Conservation (phyloP, 2,797 vertebrate species). For the Etheostoma perlongum region DNA sequence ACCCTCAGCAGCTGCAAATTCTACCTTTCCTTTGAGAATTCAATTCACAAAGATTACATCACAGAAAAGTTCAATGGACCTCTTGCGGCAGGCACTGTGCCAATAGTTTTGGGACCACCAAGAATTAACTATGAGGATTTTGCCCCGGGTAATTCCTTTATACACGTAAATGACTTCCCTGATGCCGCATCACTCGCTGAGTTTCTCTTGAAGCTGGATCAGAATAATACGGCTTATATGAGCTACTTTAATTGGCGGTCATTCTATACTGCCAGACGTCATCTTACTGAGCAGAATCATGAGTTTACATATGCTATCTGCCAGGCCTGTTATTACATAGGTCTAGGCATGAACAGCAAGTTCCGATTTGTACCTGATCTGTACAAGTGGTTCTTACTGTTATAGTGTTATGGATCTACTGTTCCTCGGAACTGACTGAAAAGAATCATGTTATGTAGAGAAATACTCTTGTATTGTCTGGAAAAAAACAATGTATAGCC, state of each 20-base stretch:
- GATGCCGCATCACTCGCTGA: slow-evolving; percentile 86
- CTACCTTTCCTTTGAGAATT: slow-evolving; percentile 93
- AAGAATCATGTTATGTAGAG: background rate
- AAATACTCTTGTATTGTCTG: background rate
- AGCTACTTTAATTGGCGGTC: slow-evolving; percentile 90
- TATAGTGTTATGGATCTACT: background rate
- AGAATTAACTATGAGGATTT: slow-evolving; percentile 92
- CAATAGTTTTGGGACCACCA: slow-evolving; percentile 88
- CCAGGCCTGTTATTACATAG: slow-evolving; percentile 87
- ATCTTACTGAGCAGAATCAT: slow-evolving; percentile 77
- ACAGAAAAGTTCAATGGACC: slow-evolving; percentile 91
- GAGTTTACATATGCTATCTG: slow-evolving; percentile 85
- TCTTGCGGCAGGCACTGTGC: slow-evolving; percentile 87
- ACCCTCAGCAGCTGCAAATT: slow-evolving; percentile 92
- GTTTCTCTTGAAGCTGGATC: slow-evolving; percentile 86
- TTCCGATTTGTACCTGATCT: slow-evolving; percentile 88
- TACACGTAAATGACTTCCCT: slow-evolving; percentile 91
- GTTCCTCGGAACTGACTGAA: background rate
- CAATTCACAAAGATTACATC: slow-evolving; percentile 91
- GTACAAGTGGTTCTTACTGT: slow-evolving; percentile 87
- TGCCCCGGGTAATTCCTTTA: slow-evolving; percentile 88
- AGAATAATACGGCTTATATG: slow-evolving; percentile 86
- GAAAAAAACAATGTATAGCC: background rate
- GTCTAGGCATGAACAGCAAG: slow-evolving; percentile 74
- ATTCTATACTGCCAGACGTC: slow-evolving; percentile 82